Evolutionary conservation across 2,113 vertebrate genomes (phyloP).

Genomic region (Setophaga coronata): DNA sequence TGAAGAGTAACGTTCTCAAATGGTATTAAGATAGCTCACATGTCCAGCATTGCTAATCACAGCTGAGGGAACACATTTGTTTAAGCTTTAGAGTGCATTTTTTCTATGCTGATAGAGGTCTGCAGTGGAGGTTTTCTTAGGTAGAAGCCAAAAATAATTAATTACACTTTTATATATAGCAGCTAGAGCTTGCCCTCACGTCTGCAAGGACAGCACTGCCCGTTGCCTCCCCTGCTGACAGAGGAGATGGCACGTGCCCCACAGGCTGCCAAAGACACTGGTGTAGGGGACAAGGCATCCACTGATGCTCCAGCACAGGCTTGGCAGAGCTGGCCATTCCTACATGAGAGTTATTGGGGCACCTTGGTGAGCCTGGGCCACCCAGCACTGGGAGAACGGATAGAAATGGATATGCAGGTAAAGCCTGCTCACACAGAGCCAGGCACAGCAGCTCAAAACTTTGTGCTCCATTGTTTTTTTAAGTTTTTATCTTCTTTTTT

Average conservation of each 20-base stretch:
- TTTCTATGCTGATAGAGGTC: not conserved
- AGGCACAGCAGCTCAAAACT: not conserved
- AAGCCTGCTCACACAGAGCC: not conserved
- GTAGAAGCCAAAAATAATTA: not conserved
- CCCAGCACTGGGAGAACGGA: not conserved
- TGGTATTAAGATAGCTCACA: not conserved
- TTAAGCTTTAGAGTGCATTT: not conserved
- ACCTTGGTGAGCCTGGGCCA: not conserved
- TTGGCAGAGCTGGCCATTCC: not conserved
- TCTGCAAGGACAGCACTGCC: not conserved
- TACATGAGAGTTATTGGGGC: fast-evolving
- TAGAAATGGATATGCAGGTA: not conserved
- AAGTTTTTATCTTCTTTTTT: not conserved
- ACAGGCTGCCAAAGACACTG: not conserved
- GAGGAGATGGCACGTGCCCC: not conserved
- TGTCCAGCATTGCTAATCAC: not conserved
- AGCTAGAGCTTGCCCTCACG: not conserved
- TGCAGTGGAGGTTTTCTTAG: not conserved
- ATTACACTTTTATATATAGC: not conserved
- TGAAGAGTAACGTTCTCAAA: not conserved
- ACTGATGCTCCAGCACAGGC: not conserved
- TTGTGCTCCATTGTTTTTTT: not conserved
- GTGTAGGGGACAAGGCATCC: not conserved
- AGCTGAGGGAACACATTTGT: not conserved
- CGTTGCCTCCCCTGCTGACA: not conserved